Base-by-base conservation (phyloP, 2,113 vertebrate genomes). In the Capreolus pygargus region DNA sequence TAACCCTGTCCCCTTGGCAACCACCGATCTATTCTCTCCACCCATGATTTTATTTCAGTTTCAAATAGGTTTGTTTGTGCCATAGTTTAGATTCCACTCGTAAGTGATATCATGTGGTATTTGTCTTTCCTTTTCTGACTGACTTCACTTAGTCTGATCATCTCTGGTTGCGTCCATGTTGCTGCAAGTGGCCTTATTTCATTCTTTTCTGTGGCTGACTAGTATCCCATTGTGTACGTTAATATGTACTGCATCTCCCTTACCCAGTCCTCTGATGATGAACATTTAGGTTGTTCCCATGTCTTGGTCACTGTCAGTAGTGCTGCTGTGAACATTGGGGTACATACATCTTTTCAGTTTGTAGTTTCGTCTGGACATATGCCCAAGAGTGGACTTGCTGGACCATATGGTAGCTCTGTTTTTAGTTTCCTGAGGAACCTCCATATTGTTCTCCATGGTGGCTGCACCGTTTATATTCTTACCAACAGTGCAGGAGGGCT, bases 51-150 rank as follows among this genome's bases (percentile, higher is more conserved):
- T 28, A 16, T 45, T 45, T 76, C 23, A 58, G 55, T 57, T 57
- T 57, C 36, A 74, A 74, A 25, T 76, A 25, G 74, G 43, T 27
- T 78, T 15, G 13, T 78, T 45, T 28, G 74, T 50, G 74, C 28
- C 39, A 28, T 16, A 4, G 12, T 45, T 28, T 5, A 28, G 39
- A 28, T 45, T 16, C 74, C 13, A 16, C 39, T 1, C 3, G 0
- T 76, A 27, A 76, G 36, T 7, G 74, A 16, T 7, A 15, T 12
- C 39, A 2, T 78, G 39, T 4, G 25, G 74, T 45, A 2, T 45
- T 16, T 45, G 39, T 28, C 74, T 78, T 3, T 27, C 57, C 28
- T 15, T 6, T 15, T 45, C 7, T 45, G 25, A 45, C 39, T 28
- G 2, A 4, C 25, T 78, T 45, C 39, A 28, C 74, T 28, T 14